Evolutionary conservation across 2,113 vertebrate genomes (phyloP), one percentile per base, ranked within the genome.

Genomic region (Penelope pileata): DNA sequence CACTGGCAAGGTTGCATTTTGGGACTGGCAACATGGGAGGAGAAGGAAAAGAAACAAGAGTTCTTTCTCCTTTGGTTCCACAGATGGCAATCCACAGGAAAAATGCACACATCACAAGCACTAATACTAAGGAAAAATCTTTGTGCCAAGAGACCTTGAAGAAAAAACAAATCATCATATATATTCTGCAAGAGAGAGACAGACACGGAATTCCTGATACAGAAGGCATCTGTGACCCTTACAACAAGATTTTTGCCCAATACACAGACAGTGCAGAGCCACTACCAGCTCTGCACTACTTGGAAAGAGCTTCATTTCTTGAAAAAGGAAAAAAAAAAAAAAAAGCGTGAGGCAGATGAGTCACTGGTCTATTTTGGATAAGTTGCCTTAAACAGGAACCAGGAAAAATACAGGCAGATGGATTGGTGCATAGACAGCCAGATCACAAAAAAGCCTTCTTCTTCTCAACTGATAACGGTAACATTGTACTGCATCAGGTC

Each of bases 1-100:
- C 59, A 6, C 53, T 5, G 7, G 27, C 12, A 47, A n/a, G 22
- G 8, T 11, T 12, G 10, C 0, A 0, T 12, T 72, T 66, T 0
- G 3, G 53, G 24, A 62, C n/a, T 2, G 11, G 17, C 19, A 38
- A 40, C 2, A 0, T 50, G 30, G 54, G 38, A n/a, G 3, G 29
- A 72, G 5, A 22, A 43, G 4, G 8, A 16, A 32, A 64, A 50
- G 9, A 9, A 67, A 12, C 8, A 63, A 17, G 12, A 3, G 27
- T 1, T 78, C 32, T 38, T 63, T 22, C 36, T 58, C 18, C 16
- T 86, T 45, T n/a, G 9, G 12, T 50, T 27, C 26, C 66, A 72
- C 53, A 64, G 26, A 8, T 4, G 14, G 30, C 19, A 45, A 24
- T 67, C 14, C 11, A 38, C 16, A 34, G 7, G 8, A 69, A n/a